Percentiles rank a stretch among this genome's conserved stretches.
Conservation (phyloP, 1,140 invertebrate species). For the Battus philenor region DNA sequence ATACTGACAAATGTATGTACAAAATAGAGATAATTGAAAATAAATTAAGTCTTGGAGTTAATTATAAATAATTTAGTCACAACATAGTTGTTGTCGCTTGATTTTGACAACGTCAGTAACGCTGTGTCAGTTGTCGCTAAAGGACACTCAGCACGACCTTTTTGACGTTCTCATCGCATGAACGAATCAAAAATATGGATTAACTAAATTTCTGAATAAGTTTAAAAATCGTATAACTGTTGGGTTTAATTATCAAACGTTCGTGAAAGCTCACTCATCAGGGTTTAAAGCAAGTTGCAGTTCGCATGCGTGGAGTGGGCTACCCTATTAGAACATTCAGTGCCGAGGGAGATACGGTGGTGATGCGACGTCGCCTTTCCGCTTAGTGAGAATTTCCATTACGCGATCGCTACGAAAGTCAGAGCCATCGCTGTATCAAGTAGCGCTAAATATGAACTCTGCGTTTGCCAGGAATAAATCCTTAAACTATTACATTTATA, state of each 20-base stretch:
- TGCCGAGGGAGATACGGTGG: slow-evolving; percentile 29
- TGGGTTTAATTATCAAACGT: slow-evolving; percentile 59
- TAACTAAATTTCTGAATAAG: slow-evolving; percentile 15
- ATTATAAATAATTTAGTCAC: no score
- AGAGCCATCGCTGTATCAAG: not conserved
- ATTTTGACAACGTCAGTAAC: no score
- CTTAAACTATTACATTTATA: no score
- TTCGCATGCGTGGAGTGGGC: slow-evolving; percentile 56
- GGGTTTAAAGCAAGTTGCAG: slow-evolving; percentile 37
- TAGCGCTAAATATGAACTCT: no score
- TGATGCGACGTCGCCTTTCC: slow-evolving; percentile 35
- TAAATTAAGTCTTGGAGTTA: no score
- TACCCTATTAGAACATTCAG: slow-evolving; percentile 48
- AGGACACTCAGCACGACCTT: no score
- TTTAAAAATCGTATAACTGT: slow-evolving; percentile 47
- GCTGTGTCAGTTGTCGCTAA: no score
- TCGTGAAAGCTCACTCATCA: slow-evolving; percentile 42
- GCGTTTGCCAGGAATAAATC: no score
- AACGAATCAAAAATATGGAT: not conserved
- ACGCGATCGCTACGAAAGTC: slow-evolving; percentile 4
- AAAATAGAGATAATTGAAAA: no score
- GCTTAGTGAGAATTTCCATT: not conserved
- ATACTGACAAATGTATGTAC: no score
- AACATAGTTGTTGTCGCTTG: no score
- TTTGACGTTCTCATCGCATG: not conserved